A percentile compares a stretch with the other conserved stretches of the same genome.
These are phyloP conservation scores for Diadumene lineata DNA, from an alignment of 92 coral and sea anemone genomes.

Conservation along the genomic window DNA sequence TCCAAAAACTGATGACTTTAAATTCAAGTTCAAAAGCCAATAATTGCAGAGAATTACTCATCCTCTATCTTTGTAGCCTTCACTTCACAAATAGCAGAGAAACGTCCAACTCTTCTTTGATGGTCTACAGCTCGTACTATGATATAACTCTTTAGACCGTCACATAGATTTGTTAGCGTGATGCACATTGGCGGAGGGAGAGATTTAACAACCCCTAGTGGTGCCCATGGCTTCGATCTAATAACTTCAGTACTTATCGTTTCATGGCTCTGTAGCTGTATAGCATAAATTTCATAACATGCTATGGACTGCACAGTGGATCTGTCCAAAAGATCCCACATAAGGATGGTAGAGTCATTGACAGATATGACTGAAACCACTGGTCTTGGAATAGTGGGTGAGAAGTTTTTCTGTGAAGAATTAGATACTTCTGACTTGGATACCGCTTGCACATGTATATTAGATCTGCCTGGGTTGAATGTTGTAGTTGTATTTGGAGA, in stretches of 20 bases:
- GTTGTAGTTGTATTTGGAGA: background rate
- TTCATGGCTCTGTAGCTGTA: constrained; percentile 5
- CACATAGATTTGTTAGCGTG: constrained; percentile 27
- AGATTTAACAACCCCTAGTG: constrained; percentile 24
- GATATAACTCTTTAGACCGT: constrained; percentile 20
- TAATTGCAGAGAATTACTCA: background rate
- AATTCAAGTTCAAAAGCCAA: too few species aligned
- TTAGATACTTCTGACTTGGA: too few species aligned
- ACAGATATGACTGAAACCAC: background rate
- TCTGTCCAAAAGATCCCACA: constrained; percentile 9
- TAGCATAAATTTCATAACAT: constrained; percentile 13
- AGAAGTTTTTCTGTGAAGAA: too few species aligned
- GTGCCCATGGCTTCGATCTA: constrained; percentile 15
- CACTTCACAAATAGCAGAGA: constrained; percentile 11
- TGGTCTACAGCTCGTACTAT: constrained; percentile 14
- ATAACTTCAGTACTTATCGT: background rate
- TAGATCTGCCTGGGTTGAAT: background rate
- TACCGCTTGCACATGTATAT: too few species aligned
- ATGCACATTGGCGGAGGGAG: constrained; percentile 32
- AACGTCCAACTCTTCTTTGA: constrained; percentile 8
- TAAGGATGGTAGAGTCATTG: background rate
- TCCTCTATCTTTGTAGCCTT: background rate
- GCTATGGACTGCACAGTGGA: background rate
- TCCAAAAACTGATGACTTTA: too few species aligned
- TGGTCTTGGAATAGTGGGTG: constrained; percentile 1